A percentile compares a stretch with the other conserved stretches of the same genome.
These are phyloP conservation scores for Artibeus lituratus DNA, from an alignment of 2,797 vertebrate genomes.

Conservation along the genomic window DNA sequence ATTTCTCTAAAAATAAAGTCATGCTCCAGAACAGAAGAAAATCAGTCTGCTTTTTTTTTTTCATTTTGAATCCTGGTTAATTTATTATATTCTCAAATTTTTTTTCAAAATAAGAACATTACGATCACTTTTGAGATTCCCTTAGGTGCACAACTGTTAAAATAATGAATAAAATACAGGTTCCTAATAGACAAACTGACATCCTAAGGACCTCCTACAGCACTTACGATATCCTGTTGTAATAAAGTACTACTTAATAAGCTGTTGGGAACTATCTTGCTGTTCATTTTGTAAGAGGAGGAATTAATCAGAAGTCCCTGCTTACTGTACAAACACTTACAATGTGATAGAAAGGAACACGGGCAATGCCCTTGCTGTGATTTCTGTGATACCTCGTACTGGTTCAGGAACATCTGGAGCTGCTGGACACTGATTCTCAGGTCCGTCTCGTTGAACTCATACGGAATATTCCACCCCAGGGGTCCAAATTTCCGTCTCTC, in stretches of 20 bases:
- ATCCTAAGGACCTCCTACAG: not conserved
- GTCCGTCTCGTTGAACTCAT: conserved; percentile 93
- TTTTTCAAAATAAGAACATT: not conserved
- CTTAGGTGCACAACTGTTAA: not conserved
- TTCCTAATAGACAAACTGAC: not conserved
- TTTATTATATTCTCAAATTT: not conserved
- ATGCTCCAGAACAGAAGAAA: not conserved
- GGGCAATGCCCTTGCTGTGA: not conserved
- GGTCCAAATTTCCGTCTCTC: conserved; percentile 93
- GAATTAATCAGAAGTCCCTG: not conserved
- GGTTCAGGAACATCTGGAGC: conserved; percentile 91
- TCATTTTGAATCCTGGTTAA: not conserved
- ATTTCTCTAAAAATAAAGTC: conserved; percentile 11
- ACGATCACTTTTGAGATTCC: not conserved
- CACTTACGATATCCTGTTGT: not conserved
- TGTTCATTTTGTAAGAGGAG: not conserved
- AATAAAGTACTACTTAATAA: not conserved
- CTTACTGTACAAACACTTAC: not conserved
- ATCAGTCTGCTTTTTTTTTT: not conserved
- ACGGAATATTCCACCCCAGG: conserved; percentile 93
- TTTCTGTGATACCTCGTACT: conserved; percentile 86
- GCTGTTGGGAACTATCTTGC: not conserved
- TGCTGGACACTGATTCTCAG: conserved; percentile 93
- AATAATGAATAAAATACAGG: not conserved
- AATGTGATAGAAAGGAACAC: not conserved